Conservation (phyloP, 2,797 vertebrate genomes). For the Leuciscus waleckii region DNA sequence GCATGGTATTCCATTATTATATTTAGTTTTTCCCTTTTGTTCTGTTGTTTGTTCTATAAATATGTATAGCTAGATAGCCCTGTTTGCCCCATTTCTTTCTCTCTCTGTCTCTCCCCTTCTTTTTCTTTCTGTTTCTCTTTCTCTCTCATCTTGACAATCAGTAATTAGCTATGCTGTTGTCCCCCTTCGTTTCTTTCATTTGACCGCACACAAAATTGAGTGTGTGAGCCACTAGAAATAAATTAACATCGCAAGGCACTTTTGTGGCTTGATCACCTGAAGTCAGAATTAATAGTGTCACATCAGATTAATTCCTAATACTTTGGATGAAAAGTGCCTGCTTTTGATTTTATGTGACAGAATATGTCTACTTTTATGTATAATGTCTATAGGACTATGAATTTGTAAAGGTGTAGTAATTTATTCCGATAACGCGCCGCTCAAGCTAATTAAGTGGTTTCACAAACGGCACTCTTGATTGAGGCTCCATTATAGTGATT, state of each 20-base stretch:
- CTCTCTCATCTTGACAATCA: conserved; percentile 28
- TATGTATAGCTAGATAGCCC: too few species aligned
- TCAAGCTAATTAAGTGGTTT: conserved; percentile 56
- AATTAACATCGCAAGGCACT: background rate
- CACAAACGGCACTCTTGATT: conserved; percentile 24
- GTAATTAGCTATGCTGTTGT: conserved; percentile 47
- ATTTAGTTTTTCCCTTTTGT: background rate
- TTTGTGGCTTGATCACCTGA: conserved; percentile 10
- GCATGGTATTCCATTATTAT: background rate
- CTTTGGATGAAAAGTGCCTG: background rate
- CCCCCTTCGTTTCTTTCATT: conserved; percentile 27
- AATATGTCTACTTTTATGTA: background rate
- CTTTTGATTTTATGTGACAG: background rate
- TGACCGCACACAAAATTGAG: conserved; percentile 25
- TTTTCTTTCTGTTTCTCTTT: conserved; percentile 4
- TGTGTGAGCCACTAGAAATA: conserved; percentile 26
- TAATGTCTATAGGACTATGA: background rate
- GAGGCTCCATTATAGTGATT: conserved; percentile 72
- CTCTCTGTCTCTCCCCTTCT: background rate
- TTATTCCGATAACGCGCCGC: conserved; percentile 60
- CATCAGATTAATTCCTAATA: conserved; percentile 30
- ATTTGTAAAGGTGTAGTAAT: conserved; percentile 31
- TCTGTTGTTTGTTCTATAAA: conserved; percentile 2
- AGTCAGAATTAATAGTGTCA: background rate
- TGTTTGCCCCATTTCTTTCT: background rate